A percentile compares a stretch with the other conserved stretches of the same genome.
Conservation (phyloP, 2,888 invertebrate species). For the Minunthozetes semirufus region DNA sequence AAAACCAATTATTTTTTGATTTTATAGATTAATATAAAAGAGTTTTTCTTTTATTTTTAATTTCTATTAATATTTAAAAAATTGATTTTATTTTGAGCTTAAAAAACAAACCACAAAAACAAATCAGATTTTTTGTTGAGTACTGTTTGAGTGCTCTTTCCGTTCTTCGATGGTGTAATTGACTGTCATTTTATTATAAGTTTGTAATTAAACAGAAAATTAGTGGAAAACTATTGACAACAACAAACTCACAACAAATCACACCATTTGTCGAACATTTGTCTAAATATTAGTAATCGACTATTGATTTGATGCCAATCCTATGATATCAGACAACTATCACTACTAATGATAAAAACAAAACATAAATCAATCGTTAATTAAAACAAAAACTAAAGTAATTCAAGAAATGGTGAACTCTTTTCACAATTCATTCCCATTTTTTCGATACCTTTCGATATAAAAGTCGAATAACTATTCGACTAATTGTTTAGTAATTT, state of each 20-base stretch:
- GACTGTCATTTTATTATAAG: constrained; percentile 3
- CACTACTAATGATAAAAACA: background rate
- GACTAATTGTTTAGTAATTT: constrained; percentile 4
- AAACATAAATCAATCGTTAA: constrained; percentile 9
- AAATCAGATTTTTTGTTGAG: background rate
- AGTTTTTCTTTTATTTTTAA: background rate
- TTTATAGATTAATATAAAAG: background rate
- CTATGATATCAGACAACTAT: background rate
- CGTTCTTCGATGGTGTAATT: constrained; percentile 8
- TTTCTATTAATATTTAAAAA: background rate
- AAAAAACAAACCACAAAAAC: background rate
- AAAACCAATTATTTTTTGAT: background rate
- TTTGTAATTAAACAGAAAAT: background rate
- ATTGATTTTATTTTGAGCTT: background rate
- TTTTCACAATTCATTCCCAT: constrained; percentile 20
- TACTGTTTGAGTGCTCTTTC: background rate
- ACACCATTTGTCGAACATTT: background rate
- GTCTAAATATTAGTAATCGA: background rate
- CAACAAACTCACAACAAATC: background rate
- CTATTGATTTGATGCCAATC: constrained; percentile 2
- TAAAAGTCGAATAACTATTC: constrained; percentile 6
- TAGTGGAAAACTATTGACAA: background rate
- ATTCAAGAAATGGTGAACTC: constrained; percentile 5
- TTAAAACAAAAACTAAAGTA: background rate
- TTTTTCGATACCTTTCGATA: constrained; percentile 2